A percentile compares a stretch with the other conserved stretches of the same genome.
phyloP scores from a whole-genome alignment of 1,140 invertebrate species.

The Drosophila melanica region DNA sequence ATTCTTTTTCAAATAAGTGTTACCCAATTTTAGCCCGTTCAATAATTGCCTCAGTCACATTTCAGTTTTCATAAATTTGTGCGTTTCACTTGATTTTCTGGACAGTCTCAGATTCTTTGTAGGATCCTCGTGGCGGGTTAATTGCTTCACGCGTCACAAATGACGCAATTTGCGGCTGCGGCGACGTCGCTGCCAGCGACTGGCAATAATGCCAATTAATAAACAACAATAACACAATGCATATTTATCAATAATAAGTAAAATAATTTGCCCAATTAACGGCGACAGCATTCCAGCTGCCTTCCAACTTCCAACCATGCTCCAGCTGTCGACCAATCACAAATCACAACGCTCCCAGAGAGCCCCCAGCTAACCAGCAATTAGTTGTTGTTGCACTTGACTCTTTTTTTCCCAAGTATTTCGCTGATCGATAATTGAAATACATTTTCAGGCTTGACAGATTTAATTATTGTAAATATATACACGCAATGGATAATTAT shows the following conservation, averaged over 20 bases:
- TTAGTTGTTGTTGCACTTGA: conserved; percentile 26
- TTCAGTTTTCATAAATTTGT: conserved; percentile 24
- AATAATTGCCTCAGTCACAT: conserved; percentile 18
- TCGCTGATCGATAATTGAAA: conserved; percentile 51
- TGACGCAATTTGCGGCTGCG: conserved; percentile 60
- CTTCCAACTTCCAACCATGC: conserved; percentile 30
- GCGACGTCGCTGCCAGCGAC: conserved; percentile 23
- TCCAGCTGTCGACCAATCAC: conserved; percentile 36
- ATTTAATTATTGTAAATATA: conserved; percentile 76
- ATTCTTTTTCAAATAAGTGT: no score
- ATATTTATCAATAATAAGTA: conserved; percentile 79
- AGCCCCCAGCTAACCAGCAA: not conserved
- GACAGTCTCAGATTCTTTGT: not conserved
- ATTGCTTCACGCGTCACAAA: conserved; percentile 63
- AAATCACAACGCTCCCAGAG: conserved; percentile 50
- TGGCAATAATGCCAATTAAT: conserved; percentile 76
- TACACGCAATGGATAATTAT: conserved; percentile 59
- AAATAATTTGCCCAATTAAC: conserved; percentile 78
- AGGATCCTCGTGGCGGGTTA: conserved; percentile 20
- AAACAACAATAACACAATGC: conserved; percentile 67
- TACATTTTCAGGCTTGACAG: conserved; percentile 64
- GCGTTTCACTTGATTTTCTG: conserved; percentile 18
- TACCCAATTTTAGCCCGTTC: no score
- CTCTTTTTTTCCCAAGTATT: conserved; percentile 41
- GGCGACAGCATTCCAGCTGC: conserved; percentile 62